phyloP scores from a whole-genome alignment of 2,797 vertebrate genomes.

The Lithobates sylvaticus region DNA sequence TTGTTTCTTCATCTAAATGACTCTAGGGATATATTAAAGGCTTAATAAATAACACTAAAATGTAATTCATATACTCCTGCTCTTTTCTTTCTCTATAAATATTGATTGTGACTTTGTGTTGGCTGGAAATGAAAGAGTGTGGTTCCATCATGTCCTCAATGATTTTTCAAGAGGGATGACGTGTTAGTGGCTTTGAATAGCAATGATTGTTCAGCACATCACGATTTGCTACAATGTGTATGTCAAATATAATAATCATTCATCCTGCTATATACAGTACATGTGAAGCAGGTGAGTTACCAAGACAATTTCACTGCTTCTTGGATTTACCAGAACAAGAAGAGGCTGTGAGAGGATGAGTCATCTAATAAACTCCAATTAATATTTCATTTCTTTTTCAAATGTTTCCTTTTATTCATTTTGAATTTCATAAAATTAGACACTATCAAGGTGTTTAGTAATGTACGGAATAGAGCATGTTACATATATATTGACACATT shows the following conservation, averaged over 20 bases:
- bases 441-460: neutral
- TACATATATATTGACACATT: neutral
- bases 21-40: neutral
- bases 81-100: neutral
- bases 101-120: slow-evolving; percentile 30
- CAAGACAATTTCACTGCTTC: slow-evolving; percentile 14
- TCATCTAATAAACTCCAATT: slow-evolving; percentile 40
- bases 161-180: slow-evolving; percentile 30
- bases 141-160: slow-evolving; percentile 3
- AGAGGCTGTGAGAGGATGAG: slow-evolving; percentile 1
- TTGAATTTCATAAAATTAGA: neutral
- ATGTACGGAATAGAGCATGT: neutral
- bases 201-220: slow-evolving; percentile 47
- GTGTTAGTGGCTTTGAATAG: slow-evolving; percentile 39
- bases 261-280: slow-evolving; percentile 5
- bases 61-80: slow-evolving; percentile 1
- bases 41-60: neutral
- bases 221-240: slow-evolving; percentile 51
- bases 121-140: slow-evolving; percentile 3
- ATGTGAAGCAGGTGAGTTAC: slow-evolving; percentile 27
- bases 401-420: neutral
- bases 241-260: slow-evolving; percentile 53
- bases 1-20: neutral
- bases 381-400: slow-evolving; percentile 13
- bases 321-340: slow-evolving; percentile 8